These are phyloP conservation scores for Urophycis tenuis DNA, from an alignment of 2,797 vertebrate species.

Conservation along the genomic window DNA sequence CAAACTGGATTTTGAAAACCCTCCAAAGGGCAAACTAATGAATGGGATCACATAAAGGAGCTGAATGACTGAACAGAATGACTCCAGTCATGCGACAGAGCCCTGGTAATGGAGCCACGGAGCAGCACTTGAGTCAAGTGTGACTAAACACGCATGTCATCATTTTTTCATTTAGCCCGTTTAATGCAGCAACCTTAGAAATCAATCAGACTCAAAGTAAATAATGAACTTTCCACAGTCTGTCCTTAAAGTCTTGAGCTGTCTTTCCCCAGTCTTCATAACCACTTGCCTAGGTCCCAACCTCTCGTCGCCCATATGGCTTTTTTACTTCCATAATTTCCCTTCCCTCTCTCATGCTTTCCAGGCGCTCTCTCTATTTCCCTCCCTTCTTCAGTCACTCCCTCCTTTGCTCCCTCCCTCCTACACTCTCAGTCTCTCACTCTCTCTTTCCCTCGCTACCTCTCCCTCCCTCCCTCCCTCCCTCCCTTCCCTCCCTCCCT, in stretches of 20 bases:
- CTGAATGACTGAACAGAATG: neutral
- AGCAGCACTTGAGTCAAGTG: neutral
- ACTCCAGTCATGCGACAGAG: neutral
- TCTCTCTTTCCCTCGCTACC: constrained; percentile 28
- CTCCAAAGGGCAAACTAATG: constrained; percentile 1
- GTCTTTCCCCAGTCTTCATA: neutral
- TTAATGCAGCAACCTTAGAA: neutral
- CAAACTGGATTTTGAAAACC: neutral
- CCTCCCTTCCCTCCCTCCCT: constrained; percentile 36
- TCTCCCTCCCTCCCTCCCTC: constrained; percentile 13
- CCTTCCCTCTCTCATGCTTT: constrained; percentile 41
- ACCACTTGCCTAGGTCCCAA: constrained; percentile 29
- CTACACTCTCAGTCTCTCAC: constrained; percentile 38
- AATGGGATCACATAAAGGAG: neutral
- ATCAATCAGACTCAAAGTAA: neutral
- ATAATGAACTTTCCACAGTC: constrained; percentile 2
- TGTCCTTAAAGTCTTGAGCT: neutral
- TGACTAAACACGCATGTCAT: neutral
- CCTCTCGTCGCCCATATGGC: constrained; percentile 13
- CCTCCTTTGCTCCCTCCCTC: constrained; percentile 26
- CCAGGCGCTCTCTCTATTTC: constrained; percentile 45
- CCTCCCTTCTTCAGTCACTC: constrained; percentile 54
- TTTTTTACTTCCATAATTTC: constrained; percentile 43
- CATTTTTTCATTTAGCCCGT: neutral
- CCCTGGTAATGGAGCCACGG: neutral